A percentile compares a stretch with the other conserved stretches of the same genome.
Conservation (phyloP, 2,797 vertebrate species). For the Pitangus sulphuratus region DNA sequence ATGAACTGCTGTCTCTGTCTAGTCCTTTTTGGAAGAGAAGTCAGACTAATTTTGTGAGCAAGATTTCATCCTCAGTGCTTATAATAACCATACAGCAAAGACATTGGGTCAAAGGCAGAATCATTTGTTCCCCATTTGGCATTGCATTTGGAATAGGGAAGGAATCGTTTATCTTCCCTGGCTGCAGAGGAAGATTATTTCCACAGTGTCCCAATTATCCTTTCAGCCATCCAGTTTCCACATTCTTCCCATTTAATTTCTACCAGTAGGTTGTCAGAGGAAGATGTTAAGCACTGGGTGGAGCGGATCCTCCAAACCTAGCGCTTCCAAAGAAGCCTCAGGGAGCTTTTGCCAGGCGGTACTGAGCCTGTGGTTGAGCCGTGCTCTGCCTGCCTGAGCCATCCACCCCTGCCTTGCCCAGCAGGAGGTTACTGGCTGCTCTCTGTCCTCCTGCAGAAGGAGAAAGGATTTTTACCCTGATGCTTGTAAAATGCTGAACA, state of each 20-base stretch:
- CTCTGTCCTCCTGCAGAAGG: neutral
- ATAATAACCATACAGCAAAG: neutral
- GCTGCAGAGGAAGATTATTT: neutral
- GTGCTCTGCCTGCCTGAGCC: neutral
- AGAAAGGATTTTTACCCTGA: neutral
- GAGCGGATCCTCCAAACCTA: neutral
- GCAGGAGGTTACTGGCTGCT: neutral
- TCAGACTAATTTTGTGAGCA: neutral
- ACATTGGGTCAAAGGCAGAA: neutral
- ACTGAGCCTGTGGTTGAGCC: neutral
- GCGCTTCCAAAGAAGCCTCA: neutral
- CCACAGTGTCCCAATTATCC: fast-evolving
- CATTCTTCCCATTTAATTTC: neutral
- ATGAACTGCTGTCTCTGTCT: neutral
- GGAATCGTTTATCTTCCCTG: neutral
- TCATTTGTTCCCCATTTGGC: conserved; percentile 10
- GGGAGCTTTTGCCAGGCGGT: neutral
- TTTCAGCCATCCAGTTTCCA: neutral
- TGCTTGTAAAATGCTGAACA: neutral
- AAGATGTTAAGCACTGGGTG: neutral
- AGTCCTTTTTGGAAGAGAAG: neutral
- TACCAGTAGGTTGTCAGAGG: neutral
- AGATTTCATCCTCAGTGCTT: neutral
- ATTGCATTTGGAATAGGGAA: neutral
- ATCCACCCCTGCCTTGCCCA: neutral